Base-by-base conservation (phyloP, 1,140 invertebrate species). In the Aphelenchoides fujianensis region DNA sequence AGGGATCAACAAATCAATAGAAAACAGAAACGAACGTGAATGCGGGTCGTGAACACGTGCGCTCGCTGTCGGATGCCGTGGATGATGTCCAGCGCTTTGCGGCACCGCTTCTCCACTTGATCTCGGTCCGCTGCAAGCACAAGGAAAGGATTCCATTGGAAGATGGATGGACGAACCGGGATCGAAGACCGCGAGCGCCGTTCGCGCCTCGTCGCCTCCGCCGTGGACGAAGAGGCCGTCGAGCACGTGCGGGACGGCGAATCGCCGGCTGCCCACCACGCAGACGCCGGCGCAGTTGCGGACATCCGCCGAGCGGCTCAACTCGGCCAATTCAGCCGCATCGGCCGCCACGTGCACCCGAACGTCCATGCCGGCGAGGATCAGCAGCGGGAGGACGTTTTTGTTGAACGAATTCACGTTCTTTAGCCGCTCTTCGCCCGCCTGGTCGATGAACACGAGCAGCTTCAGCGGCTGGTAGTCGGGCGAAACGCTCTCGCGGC, bases 271-370 rank as follows among this genome's bases (percentile, higher is more conserved):
- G 37, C 63, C 63, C 37, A 66, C 27, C 0, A 66, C 12, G n/a
- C 16, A 30, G 31, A 66, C 53, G 31, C 63, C 63, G 1, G 16
- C 63, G 53, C 63, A 66, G 53, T 66, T 66, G 9, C 63, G 0
- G 27, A 66, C 63, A 66, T 66, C 63, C 27, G 63, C 63, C n/a
- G 28, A n/a, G n/a, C 12, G 23, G 34, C 63, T 66, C 63, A 66
- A 66, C 2, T 12, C 12, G 2, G 23, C n/a, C 12, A 66, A 31
- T 34, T 66, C 63, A 12, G 37, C 36, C n/a, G 12, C 32, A 36
- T 66, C 32, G 2, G 19, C 12, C 1, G 63, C 63, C 27, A 19
- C 23, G 16, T 66, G 12, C 19, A 66, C 31, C 12, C 36, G 12
- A 12, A 66, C 36, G 53, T 66, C 63, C 16, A 66, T 27, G 1